These are phyloP conservation scores for Percopsis transmontana DNA, from an alignment of 2,113 vertebrate species.

Conservation along the genomic window DNA sequence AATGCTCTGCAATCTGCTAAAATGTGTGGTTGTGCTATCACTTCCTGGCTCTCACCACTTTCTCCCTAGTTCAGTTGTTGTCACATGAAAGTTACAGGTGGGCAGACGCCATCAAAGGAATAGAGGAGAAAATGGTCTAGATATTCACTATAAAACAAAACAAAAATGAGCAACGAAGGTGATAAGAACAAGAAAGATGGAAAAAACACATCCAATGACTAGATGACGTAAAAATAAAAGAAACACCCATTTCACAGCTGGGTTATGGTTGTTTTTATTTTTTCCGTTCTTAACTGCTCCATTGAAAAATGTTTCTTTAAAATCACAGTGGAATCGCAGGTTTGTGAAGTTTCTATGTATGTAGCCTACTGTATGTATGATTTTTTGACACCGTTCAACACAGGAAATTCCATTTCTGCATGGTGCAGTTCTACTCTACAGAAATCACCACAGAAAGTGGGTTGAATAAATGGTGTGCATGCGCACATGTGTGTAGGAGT, in stretches of 20 bases:
- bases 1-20: constrained; percentile 46
- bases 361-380: background rate
- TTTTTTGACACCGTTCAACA: background rate
- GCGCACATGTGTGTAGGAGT: constrained; percentile 5
- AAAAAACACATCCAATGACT: too few species aligned
- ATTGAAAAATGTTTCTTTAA: too few species aligned
- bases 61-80: background rate
- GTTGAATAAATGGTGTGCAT: background rate
- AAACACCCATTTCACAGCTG: too few species aligned
- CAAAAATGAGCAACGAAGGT: too few species aligned
- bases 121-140: too few species aligned
- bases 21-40: constrained; percentile 66
- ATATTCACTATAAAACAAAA: too few species aligned
- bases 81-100: background rate
- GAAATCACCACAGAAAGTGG: constrained; percentile 11
- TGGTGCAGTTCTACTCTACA: background rate
- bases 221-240: too few species aligned
- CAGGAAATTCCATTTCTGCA: constrained; percentile 47
- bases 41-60: constrained; percentile 70
- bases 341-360: background rate
- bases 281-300: too few species aligned
- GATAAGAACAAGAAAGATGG: too few species aligned
- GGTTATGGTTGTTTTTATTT: too few species aligned
- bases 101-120: background rate
- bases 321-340: too few species aligned